A percentile compares a stretch with the other conserved stretches of the same genome.
These are phyloP conservation scores for Bos indicus DNA, from an alignment of 2,113 vertebrate species.

Conservation along the genomic window DNA sequence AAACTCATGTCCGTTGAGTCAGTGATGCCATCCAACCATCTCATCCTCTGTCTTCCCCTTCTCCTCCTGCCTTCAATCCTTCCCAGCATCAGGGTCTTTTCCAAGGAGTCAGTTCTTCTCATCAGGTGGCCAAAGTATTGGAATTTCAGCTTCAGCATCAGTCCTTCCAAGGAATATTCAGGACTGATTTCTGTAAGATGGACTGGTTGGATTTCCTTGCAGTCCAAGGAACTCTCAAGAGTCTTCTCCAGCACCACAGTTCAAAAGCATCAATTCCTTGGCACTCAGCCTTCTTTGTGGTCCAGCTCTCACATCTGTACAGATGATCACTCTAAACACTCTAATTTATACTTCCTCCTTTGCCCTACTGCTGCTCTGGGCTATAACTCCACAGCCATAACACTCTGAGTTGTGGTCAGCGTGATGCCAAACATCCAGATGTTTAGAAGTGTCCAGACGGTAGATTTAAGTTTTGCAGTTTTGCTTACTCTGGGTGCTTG, in stretches of 20 bases:
- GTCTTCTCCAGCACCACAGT: not conserved
- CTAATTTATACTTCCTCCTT: not conserved
- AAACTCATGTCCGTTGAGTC: not conserved
- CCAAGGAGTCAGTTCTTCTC: not conserved
- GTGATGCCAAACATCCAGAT: not conserved
- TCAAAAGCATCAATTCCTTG: not conserved
- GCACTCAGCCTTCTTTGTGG: not conserved
- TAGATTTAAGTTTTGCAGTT: not conserved
- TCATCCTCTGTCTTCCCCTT: not conserved
- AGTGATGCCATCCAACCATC: not conserved
- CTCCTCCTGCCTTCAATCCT: not conserved
- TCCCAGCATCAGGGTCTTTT: not conserved
- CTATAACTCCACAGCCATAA: not conserved
- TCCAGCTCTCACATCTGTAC: not conserved
- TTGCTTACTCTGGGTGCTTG: not conserved
- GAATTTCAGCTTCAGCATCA: not conserved
- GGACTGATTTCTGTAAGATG: not conserved
- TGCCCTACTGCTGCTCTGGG: not conserved
- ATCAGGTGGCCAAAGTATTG: not conserved
- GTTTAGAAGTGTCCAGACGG: conserved; percentile 34
- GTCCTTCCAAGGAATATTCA: not conserved
- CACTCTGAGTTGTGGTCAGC: not conserved
- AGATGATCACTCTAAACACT: no score
- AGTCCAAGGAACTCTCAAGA: not conserved
- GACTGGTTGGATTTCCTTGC: not conserved